These are phyloP conservation scores for Gorsachius goisagi DNA, from an alignment of 2,113 vertebrate genomes.

Conservation along the genomic window DNA sequence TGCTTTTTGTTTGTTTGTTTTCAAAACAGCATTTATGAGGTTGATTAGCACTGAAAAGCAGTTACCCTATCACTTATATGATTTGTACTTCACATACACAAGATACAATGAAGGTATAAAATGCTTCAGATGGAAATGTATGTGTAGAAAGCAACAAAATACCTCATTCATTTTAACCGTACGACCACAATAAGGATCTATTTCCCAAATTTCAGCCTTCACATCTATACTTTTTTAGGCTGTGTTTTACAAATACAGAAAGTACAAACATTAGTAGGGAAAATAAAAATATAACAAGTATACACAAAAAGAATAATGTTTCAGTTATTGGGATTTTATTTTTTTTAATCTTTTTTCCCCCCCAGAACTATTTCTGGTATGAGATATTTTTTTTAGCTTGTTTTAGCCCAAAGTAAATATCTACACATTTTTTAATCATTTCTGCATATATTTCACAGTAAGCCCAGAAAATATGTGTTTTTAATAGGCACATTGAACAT, in stretches of 20 bases:
- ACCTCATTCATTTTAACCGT: background rate
- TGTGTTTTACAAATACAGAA: background rate
- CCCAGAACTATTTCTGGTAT: background rate
- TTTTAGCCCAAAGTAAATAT: background rate
- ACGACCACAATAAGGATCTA: background rate
- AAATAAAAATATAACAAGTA: background rate
- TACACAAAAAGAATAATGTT: background rate
- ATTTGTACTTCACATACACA: background rate
- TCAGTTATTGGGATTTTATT: background rate
- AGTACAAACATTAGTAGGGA: background rate
- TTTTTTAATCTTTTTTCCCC: background rate
- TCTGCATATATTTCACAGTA: background rate
- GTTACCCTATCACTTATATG: background rate
- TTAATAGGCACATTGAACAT: background rate
- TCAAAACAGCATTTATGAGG: background rate
- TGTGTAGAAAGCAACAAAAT: background rate
- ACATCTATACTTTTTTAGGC: background rate
- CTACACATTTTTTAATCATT: background rate
- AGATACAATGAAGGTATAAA: background rate
- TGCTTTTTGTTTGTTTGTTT: background rate
- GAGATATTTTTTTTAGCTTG: background rate
- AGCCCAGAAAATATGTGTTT: background rate
- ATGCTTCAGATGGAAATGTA: background rate
- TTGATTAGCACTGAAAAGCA: background rate
- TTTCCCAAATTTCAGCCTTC: slow-evolving; percentile 1